Evolutionary conservation across 35 echinoderm and acorn worm species (phyloP).

Genomic region (Stichopus chloronotus): DNA sequence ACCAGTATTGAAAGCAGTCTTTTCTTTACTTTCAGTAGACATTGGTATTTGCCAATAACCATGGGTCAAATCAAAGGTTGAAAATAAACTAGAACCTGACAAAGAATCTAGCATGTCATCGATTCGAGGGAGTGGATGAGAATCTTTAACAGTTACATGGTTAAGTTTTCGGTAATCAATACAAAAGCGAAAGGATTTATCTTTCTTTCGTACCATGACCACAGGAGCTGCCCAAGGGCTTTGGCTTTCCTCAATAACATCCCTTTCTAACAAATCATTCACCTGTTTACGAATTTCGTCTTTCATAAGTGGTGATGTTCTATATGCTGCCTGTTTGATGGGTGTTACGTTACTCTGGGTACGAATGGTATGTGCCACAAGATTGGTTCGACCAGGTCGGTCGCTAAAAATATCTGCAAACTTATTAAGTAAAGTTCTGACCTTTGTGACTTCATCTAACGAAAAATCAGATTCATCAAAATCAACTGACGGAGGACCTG

Average conservation of each 20-base stretch:
- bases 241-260: constrained; percentile 19
- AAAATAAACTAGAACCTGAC: not conserved
- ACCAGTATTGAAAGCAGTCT: constrained; percentile 60
- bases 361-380: constrained; percentile 30
- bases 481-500: not conserved
- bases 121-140: constrained; percentile 1
- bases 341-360: no score
- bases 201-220: no score
- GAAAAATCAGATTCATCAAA: not conserved
- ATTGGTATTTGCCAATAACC: constrained; percentile 78
- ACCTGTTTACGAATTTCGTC: constrained; percentile 31
- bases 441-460: not conserved
- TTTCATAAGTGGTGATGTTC: constrained; percentile 9
- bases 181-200: no score
- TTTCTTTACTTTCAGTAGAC: constrained; percentile 32
- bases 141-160: constrained; percentile 42
- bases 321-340: no score
- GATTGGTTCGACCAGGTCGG: constrained; percentile 49
- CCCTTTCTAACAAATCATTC: not conserved
- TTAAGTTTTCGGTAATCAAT: no score
- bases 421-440: not conserved
- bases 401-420: not conserved
- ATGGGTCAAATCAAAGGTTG: constrained; percentile 56
- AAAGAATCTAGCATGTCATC: constrained; percentile 20
- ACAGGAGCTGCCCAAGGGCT: constrained; percentile 58